Percentiles rank a stretch among this genome's conserved stretches.
These are phyloP conservation scores for Archips crataeganus DNA, from an alignment of 2,888 invertebrate species.

Conservation along the genomic window DNA sequence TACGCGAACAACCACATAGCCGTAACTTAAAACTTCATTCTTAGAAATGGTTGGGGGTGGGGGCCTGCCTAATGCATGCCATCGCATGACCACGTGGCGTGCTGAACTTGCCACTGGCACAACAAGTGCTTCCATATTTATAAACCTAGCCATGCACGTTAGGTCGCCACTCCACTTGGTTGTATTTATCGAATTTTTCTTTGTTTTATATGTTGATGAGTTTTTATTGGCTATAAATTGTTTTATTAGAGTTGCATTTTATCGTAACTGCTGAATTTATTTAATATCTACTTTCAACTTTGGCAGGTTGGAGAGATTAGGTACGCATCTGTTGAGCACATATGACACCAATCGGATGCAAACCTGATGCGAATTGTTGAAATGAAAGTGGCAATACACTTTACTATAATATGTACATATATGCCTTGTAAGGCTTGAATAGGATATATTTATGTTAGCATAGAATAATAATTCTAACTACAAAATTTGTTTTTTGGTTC, in stretches of 20 bases:
- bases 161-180: not conserved
- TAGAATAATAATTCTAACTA: too few species aligned
- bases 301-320: too few species aligned
- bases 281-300: not conserved
- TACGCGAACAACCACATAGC: not conserved
- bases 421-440: too few species aligned
- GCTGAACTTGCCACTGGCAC: conserved; percentile 17
- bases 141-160: not conserved
- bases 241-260: too few species aligned
- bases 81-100: conserved; percentile 21
- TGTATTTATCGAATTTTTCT: not conserved
- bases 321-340: too few species aligned
- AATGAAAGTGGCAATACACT: not conserved
- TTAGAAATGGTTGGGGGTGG: not conserved
- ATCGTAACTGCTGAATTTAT: too few species aligned
- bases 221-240: too few species aligned
- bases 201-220: too few species aligned
- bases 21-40: not conserved
- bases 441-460: too few species aligned
- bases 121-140: conserved; percentile 15
- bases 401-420: not conserved
- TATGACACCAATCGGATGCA: too few species aligned
- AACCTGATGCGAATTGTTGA: too few species aligned
- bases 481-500: too few species aligned
- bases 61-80: not conserved